phyloP scores from a whole-genome alignment of 2,113 vertebrate species.

The Trichomycterus rosablanca region DNA sequence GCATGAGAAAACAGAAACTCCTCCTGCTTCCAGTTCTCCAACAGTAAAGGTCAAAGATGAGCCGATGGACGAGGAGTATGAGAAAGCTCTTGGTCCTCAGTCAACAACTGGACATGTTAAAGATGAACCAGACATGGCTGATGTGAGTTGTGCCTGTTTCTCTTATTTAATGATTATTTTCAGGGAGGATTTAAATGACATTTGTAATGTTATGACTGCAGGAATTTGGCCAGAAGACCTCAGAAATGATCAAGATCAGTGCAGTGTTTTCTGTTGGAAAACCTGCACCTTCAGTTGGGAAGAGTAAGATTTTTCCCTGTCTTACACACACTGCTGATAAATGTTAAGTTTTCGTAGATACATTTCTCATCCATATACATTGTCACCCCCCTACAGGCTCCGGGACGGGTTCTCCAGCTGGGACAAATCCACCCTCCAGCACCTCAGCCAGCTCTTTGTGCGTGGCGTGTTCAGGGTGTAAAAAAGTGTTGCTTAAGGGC shows the following conservation, averaged over 20 bases:
- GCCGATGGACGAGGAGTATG: conserved; percentile 45
- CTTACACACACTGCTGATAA: too few species aligned
- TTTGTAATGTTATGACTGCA: neutral
- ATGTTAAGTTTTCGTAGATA: too few species aligned
- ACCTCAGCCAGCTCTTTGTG: conserved; percentile 65
- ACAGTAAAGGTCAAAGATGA: conserved; percentile 36
- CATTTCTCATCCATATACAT: too few species aligned
- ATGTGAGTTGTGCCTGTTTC: conserved; percentile 19
- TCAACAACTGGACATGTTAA: conserved; percentile 20
- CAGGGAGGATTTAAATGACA: neutral
- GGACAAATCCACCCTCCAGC: conserved; percentile 26
- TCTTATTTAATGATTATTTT: too few species aligned
- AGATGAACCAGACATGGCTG: conserved; percentile 32
- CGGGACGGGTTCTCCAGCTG: conserved; percentile 2
- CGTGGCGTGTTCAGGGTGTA: conserved; percentile 88
- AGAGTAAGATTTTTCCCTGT: too few species aligned
- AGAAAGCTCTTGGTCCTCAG: conserved; percentile 25
- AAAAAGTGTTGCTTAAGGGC: conserved; percentile 87
- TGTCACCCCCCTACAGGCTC: neutral
- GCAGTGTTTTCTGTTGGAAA: conserved; percentile 87
- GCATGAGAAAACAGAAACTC: neutral
- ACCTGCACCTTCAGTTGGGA: conserved; percentile 68
- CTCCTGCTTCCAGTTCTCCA: neutral
- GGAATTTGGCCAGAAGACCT: conserved; percentile 35
- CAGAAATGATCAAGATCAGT: conserved; percentile 88